Conservation (phyloP, 2,888 invertebrate genomes). For the Lasius fuliginosus region DNA sequence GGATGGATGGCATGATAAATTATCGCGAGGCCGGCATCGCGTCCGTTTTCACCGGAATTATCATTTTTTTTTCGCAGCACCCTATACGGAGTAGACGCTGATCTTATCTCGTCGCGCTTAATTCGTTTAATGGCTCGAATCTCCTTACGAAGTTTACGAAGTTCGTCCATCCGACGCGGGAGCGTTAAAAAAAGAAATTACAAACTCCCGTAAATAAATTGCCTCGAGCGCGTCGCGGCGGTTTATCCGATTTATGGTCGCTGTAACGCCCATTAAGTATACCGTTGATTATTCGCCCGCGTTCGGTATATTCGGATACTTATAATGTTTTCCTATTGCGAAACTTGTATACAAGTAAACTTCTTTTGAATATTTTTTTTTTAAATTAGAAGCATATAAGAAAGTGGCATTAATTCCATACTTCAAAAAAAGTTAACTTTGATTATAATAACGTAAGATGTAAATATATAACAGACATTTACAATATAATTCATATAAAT, state of each 20-base stretch:
- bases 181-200: slow-evolving; percentile 16
- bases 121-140: slow-evolving; percentile 44
- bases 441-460: background rate
- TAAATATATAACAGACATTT: background rate
- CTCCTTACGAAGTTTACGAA: slow-evolving; percentile 43
- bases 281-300: slow-evolving; percentile 26
- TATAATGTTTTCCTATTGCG: background rate
- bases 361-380: background rate
- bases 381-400: background rate
- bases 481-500: background rate
- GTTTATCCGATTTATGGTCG: slow-evolving; percentile 42
- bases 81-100: slow-evolving; percentile 2
- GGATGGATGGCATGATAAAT: slow-evolving; percentile 34
- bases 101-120: slow-evolving; percentile 44
- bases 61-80: background rate
- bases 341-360: background rate
- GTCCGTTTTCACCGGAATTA: slow-evolving; percentile 25
- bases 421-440: background rate
- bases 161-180: background rate
- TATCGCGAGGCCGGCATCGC: slow-evolving; percentile 15
- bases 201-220: slow-evolving; percentile 44
- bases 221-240: slow-evolving; percentile 11
- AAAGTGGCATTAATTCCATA: background rate
- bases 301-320: background rate
- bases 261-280: slow-evolving; percentile 22